Evolutionary conservation across 2,888 invertebrate genomes (phyloP).

Genomic region (Drosophila anomelani): DNA sequence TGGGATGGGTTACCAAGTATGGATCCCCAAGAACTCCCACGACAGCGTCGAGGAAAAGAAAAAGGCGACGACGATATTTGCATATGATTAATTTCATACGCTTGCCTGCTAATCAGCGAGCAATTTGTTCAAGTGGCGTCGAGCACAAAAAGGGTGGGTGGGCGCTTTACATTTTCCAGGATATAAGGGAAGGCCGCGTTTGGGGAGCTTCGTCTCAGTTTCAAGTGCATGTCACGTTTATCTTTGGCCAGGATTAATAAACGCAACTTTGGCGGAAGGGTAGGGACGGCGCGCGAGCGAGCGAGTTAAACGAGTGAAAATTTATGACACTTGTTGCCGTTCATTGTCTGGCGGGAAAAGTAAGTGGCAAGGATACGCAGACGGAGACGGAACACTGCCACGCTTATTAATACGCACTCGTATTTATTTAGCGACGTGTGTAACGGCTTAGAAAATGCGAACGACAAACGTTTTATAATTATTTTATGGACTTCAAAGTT

Average conservation of each 20-base stretch:
- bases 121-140: slow-evolving; percentile 67
- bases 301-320: slow-evolving; percentile 62
- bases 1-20: background rate
- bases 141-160: slow-evolving; percentile 34
- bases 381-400: slow-evolving; percentile 20
- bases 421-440: slow-evolving; percentile 71
- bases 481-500: slow-evolving; percentile 80
- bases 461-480: slow-evolving; percentile 78
- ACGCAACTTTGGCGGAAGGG: slow-evolving; percentile 47
- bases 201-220: slow-evolving; percentile 47
- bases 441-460: slow-evolving; percentile 79
- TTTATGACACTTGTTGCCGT: slow-evolving; percentile 81
- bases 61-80: slow-evolving; percentile 63
- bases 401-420: slow-evolving; percentile 71
- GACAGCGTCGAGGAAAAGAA: slow-evolving; percentile 31
- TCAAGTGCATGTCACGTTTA: slow-evolving; percentile 74
- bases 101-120: slow-evolving; percentile 78
- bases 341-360: slow-evolving; percentile 37
- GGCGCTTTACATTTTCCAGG: background rate
- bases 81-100: slow-evolving; percentile 80
- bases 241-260: slow-evolving; percentile 75
- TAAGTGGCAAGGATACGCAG: slow-evolving; percentile 17
- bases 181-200: slow-evolving; percentile 41
- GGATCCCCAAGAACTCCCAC: slow-evolving; percentile 18
- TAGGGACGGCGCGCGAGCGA: slow-evolving; percentile 9